Evolutionary conservation across 2,797 vertebrate genomes (phyloP).

Genomic region (Lacerta viridis): DNA sequence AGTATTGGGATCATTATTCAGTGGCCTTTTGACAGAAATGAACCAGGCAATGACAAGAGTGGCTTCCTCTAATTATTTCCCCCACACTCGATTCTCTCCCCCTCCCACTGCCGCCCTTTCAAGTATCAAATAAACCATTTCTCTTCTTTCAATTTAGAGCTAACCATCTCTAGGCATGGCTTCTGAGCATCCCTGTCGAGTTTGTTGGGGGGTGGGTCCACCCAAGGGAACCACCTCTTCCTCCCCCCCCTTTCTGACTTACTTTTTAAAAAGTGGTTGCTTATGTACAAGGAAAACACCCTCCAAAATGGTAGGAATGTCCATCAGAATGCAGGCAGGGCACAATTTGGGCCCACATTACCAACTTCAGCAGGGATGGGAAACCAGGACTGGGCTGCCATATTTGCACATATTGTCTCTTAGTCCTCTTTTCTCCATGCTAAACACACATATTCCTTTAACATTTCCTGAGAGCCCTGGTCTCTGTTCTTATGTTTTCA

Average conservation of each 20-base stretch:
- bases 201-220: slow-evolving; percentile 11
- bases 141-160: slow-evolving; percentile 55
- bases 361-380: not conserved
- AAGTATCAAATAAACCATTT: slow-evolving; percentile 56
- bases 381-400: too few species aligned
- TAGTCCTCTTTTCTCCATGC: too few species aligned
- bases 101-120: not conserved
- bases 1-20: slow-evolving; percentile 72
- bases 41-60: slow-evolving; percentile 53
- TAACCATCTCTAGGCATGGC: slow-evolving; percentile 53
- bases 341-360: not conserved
- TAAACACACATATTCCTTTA: too few species aligned
- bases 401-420: too few species aligned
- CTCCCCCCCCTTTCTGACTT: not conserved
- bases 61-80: slow-evolving; percentile 72
- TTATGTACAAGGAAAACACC: not conserved
- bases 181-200: slow-evolving; percentile 46
- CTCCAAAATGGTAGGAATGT: not conserved
- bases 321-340: not conserved
- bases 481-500: too few species aligned
- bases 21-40: slow-evolving; percentile 70
- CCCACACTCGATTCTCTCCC: slow-evolving; percentile 31
- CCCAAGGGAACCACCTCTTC: not conserved
- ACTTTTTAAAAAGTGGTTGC: not conserved
- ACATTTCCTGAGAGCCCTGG: too few species aligned